These are phyloP conservation scores for Eledona agricola DNA, from an alignment of 2,888 invertebrate genomes.

Conservation along the genomic window DNA sequence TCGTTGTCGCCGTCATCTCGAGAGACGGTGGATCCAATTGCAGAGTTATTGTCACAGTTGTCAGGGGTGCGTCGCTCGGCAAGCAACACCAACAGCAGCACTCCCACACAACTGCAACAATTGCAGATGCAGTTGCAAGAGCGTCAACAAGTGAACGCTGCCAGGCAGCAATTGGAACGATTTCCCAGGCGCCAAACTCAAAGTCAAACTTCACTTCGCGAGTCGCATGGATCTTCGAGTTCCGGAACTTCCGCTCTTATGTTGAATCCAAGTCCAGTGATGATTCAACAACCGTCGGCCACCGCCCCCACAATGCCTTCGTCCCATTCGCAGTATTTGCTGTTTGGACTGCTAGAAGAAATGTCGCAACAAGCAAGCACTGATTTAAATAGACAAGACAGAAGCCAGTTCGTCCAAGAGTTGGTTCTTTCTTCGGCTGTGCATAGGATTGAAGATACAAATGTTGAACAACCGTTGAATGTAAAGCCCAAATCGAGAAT, in stretches of 20 bases:
- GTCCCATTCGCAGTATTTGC: constrained; percentile 57
- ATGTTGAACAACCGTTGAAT: constrained; percentile 4
- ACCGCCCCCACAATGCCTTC: constrained; percentile 54
- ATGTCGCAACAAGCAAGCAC: constrained; percentile 67
- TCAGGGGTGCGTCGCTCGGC: constrained; percentile 87
- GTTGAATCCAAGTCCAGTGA: constrained; percentile 57
- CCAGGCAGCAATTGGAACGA: constrained; percentile 88
- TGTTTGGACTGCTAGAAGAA: constrained; percentile 61
- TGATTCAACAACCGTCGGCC: constrained; percentile 54
- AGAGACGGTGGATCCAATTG: constrained; percentile 95
- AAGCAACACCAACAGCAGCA: constrained; percentile 65
- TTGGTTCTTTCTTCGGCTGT: constrained; percentile 68
- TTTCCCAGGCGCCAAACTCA: constrained; percentile 85
- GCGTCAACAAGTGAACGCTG: constrained; percentile 86
- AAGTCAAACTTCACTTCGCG: constrained; percentile 54
- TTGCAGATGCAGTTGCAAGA: constrained; percentile 96
- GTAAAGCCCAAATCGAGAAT: constrained; percentile 15
- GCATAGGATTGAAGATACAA: constrained; percentile 32
- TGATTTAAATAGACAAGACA: constrained; percentile 70
- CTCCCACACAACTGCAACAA: constrained; percentile 88
- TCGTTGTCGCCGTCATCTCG: constrained; percentile 88
- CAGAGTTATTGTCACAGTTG: constrained; percentile 93
- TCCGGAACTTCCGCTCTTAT: constrained; percentile 54
- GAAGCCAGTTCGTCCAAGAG: constrained; percentile 76
- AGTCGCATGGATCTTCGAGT: constrained; percentile 48